Conservation (phyloP, 2,888 invertebrate species). For the Sinotaia quadrata region DNA sequence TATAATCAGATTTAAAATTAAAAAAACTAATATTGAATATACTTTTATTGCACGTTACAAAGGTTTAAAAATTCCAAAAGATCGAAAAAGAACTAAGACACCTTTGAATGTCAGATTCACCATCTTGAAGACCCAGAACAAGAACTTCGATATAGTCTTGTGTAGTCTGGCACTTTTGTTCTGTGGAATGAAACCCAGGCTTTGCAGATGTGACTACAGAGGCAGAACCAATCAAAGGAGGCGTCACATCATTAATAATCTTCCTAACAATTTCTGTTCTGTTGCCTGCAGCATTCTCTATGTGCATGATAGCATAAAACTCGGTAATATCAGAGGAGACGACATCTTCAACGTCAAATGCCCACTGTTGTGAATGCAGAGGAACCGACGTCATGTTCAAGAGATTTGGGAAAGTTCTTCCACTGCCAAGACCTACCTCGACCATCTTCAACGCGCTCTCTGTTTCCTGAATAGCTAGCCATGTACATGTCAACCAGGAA, state of each 20-base stretch:
- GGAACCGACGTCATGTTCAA: conserved; percentile 12
- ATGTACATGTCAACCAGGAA: conserved; percentile 19
- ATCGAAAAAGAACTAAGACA: no score
- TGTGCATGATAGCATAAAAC: neutral
- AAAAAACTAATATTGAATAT: no score
- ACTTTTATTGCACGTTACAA: no score
- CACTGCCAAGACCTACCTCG: conserved; percentile 10
- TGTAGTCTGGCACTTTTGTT: conserved; percentile 13
- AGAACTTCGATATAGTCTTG: conserved; percentile 16
- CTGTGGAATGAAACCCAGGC: conserved; percentile 3
- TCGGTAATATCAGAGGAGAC: conserved; percentile 1
- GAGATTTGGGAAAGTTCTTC: neutral
- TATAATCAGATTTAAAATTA: no score
- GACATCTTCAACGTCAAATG: neutral
- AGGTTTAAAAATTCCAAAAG: no score
- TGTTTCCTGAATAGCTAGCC: conserved; percentile 6
- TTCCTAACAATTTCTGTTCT: neutral
- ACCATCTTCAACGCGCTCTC: conserved; percentile 6
- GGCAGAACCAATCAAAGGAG: neutral
- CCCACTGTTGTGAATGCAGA: neutral
- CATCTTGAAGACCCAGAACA: neutral
- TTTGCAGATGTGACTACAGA: conserved; percentile 6
- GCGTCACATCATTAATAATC: neutral
- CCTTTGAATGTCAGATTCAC: conserved; percentile 10
- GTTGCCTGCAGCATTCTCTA: neutral